Evolutionary conservation across 2,113 vertebrate genomes (phyloP).

Genomic region (Gymnarchus niloticus): DNA sequence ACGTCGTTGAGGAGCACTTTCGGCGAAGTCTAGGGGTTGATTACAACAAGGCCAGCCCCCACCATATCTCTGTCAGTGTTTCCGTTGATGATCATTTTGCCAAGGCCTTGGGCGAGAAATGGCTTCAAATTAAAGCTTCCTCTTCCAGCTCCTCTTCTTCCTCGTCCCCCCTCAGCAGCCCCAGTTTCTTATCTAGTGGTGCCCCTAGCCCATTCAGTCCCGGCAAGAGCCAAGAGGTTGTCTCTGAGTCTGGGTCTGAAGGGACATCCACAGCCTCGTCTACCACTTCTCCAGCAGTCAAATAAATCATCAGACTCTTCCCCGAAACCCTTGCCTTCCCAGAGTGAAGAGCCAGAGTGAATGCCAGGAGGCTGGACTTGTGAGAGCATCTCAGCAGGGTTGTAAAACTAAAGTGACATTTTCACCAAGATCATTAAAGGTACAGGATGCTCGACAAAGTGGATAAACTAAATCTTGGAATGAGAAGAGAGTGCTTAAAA

Average conservation of each 20-base stretch:
- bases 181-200: conserved; percentile 54
- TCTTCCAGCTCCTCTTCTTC: conserved; percentile 56
- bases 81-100: conserved; percentile 74
- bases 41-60: conserved; percentile 53
- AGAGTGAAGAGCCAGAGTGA: not conserved
- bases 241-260: conserved; percentile 20
- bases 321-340: not conserved
- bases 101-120: conserved; percentile 70
- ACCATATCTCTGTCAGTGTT: conserved; percentile 62
- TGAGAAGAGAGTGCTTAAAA: not conserved
- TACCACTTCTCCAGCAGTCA: not conserved
- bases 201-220: conserved; percentile 46
- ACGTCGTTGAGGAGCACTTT: conserved; percentile 70
- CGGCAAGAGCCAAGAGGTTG: conserved; percentile 45
- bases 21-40: conserved; percentile 63
- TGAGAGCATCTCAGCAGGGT: not conserved
- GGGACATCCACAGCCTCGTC: not conserved
- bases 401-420: not conserved
- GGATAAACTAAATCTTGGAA: not conserved
- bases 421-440: not conserved
- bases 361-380: not conserved
- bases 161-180: conserved; percentile 60
- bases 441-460: not conserved
- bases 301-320: not conserved
- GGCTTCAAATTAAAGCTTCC: conserved; percentile 60